A percentile compares a stretch with the other conserved stretches of the same genome.
These are phyloP conservation scores for Parasteatoda lunata DNA, from an alignment of 2,888 invertebrate species.

Conservation along the genomic window DNA sequence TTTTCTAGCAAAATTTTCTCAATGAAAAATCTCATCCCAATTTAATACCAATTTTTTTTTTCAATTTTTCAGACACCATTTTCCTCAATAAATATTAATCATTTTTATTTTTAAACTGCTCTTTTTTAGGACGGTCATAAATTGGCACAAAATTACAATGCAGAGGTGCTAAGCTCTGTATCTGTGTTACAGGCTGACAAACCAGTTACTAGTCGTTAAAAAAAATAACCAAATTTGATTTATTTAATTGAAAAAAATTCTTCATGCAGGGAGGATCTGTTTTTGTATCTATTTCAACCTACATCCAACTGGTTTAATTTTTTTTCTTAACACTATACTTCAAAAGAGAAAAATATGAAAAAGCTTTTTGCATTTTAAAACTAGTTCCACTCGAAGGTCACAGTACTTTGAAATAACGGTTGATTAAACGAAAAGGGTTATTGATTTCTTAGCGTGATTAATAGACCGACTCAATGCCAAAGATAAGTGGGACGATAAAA, in stretches of 20 bases:
- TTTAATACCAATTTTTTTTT: neutral
- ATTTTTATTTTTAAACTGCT: neutral
- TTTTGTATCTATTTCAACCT: conserved; percentile 29
- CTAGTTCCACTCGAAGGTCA: conserved; percentile 57
- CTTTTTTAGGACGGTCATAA: neutral
- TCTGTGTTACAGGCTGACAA: neutral
- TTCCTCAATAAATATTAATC: neutral
- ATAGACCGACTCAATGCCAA: conserved; percentile 22
- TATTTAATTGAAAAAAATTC: neutral
- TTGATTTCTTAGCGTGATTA: conserved; percentile 11
- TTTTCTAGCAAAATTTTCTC: too few species aligned
- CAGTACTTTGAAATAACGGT: conserved; percentile 14
- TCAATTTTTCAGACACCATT: neutral
- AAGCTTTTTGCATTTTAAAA: conserved; percentile 4
- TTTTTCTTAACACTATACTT: conserved; percentile 13
- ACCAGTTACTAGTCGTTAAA: neutral
- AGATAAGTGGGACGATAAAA: neutral
- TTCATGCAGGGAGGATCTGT: neutral
- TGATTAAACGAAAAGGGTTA: conserved; percentile 49
- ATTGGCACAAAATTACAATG: neutral
- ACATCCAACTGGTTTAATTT: conserved; percentile 42
- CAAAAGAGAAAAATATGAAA: conserved; percentile 1
- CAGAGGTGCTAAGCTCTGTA: neutral
- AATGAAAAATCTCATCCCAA: too few species aligned
- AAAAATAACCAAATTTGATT: neutral